These are phyloP conservation scores for Otis tarda DNA, from an alignment of 2,113 vertebrate genomes.

Conservation along the genomic window DNA sequence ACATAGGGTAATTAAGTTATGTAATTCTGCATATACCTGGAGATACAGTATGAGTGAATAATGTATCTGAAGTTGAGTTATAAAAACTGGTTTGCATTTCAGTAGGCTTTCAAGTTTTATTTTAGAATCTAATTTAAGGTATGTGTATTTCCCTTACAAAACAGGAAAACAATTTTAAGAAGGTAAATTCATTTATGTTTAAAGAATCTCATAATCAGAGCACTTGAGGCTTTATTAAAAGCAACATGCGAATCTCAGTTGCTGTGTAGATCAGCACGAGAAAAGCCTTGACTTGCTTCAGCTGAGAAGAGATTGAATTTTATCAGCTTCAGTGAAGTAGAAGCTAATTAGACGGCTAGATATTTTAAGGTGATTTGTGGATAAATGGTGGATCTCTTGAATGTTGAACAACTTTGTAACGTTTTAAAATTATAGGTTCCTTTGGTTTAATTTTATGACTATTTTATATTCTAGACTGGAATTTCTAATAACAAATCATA, in stretches of 20 bases:
- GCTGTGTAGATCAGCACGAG: not conserved
- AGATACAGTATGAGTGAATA: not conserved
- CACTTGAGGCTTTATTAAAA: not conserved
- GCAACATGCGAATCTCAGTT: not conserved
- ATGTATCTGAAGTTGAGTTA: not conserved
- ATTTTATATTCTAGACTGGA: not conserved
- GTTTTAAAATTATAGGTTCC: not conserved
- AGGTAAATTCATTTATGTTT: not conserved
- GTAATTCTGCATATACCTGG: not conserved
- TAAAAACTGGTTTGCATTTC: not conserved
- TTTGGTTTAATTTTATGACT: not conserved
- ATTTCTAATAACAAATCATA: not conserved
- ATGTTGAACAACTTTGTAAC: not conserved
- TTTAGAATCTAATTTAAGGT: not conserved
- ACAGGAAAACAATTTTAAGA: not conserved
- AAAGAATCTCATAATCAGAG: not conserved
- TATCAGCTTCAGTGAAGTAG: not conserved
- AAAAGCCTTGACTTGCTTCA: not conserved
- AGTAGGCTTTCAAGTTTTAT: not conserved
- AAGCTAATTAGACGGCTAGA: not conserved
- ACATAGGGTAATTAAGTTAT: not conserved
- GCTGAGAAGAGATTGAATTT: not conserved
- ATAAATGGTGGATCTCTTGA: not conserved
- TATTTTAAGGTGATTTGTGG: not conserved
- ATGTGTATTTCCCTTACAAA: not conserved